These are phyloP conservation scores for Protomyctophum bolini DNA, from an alignment of 2,113 vertebrate species.

Conservation along the genomic window DNA sequence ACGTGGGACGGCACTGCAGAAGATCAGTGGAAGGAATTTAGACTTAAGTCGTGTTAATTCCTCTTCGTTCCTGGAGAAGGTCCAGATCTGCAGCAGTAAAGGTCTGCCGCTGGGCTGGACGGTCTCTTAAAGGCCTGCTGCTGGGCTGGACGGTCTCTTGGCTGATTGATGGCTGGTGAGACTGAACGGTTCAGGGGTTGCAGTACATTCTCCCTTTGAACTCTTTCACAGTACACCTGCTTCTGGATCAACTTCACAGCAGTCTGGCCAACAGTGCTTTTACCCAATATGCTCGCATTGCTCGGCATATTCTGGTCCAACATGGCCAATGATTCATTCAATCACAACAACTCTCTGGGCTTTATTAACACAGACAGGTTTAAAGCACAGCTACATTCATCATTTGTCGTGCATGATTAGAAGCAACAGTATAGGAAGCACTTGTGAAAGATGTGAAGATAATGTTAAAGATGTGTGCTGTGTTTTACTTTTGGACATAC, in stretches of 20 bases:
- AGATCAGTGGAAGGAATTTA: slow-evolving; percentile 37
- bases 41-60: slow-evolving; percentile 48
- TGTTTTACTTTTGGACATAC: not conserved
- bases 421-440: too few relatives aligned
- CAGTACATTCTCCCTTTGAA: slow-evolving; percentile 12
- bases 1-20: slow-evolving; percentile 13
- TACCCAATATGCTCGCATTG: slow-evolving; percentile 32
- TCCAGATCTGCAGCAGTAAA: slow-evolving; percentile 11
- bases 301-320: slow-evolving; percentile 12
- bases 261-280: not conserved
- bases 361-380: not conserved
- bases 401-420: too few relatives aligned
- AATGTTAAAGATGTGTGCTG: too few relatives aligned
- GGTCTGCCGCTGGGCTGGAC: not conserved
- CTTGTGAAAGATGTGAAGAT: too few relatives aligned
- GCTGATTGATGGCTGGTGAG: slow-evolving; percentile 16
- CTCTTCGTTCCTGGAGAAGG: slow-evolving; percentile 7
- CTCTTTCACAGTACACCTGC: not conserved
- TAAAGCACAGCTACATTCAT: not conserved
- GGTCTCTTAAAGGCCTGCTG: slow-evolving; percentile 3
- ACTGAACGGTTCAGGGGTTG: slow-evolving; percentile 7
- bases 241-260: slow-evolving; percentile 7
- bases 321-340: not conserved
- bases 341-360: not conserved
- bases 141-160: slow-evolving; percentile 4